phyloP scores from a whole-genome alignment of 2,113 vertebrate genomes.

The Alectura lathami region DNA sequence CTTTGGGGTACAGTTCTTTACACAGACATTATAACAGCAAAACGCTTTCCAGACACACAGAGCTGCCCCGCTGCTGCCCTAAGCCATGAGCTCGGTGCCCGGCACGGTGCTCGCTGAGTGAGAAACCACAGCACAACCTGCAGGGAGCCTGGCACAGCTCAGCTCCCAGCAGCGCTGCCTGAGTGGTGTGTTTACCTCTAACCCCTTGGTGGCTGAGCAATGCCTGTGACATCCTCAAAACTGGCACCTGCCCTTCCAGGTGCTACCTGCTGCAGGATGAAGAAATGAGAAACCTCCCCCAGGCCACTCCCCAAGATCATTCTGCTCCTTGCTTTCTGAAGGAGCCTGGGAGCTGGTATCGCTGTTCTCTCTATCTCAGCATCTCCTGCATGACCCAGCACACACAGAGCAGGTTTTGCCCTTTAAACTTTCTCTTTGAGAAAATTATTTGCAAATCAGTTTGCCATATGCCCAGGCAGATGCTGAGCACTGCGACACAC shows the following conservation, averaged over 20 bases:
- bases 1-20: neutral
- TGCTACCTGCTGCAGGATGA: fast-evolving
- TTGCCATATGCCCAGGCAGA: neutral
- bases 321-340: neutral
- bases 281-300: fast-evolving
- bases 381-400: neutral
- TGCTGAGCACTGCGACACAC: fast-evolving
- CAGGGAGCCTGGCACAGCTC: fast-evolving
- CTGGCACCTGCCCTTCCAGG: neutral
- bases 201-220: neutral
- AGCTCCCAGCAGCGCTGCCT: neutral
- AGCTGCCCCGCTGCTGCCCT: neutral
- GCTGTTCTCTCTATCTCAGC: too few relatives aligned
- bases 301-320: fast-evolving
- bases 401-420: neutral
- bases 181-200: fast-evolving
- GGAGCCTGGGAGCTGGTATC: neutral
- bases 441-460: fast-evolving
- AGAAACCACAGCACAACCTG: fast-evolving
- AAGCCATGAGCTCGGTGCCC: fast-evolving
- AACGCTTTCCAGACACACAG: fast-evolving
- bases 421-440: neutral
- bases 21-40: fast-evolving
- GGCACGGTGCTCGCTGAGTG: fast-evolving
- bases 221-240: neutral